Percentiles rank a stretch among this genome's conserved stretches.
phyloP scores from a whole-genome alignment of 2,797 vertebrate genomes.

The Bradypus variegatus region DNA sequence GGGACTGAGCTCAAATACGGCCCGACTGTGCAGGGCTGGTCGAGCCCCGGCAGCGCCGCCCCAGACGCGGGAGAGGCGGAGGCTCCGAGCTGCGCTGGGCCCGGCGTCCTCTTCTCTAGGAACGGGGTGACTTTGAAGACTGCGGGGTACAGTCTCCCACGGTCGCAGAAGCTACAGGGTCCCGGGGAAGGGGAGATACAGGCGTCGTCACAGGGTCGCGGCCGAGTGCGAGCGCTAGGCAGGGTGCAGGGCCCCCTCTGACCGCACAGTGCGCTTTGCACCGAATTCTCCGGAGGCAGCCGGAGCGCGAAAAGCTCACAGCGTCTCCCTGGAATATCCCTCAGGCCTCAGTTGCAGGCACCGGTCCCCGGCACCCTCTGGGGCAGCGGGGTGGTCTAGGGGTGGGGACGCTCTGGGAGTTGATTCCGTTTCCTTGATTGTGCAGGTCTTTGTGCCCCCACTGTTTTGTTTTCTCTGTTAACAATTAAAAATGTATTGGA shows the following conservation, averaged over 20 bases:
- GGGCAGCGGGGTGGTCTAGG: not conserved
- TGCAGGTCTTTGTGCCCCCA: not conserved
- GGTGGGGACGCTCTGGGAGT: not conserved
- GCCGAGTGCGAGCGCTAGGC: not conserved
- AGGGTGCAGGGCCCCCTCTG: not conserved
- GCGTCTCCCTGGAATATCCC: not conserved
- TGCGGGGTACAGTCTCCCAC: not conserved
- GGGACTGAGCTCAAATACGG: not conserved
- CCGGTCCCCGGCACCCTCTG: not conserved
- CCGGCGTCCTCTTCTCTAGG: not conserved
- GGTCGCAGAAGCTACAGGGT: too few species aligned
- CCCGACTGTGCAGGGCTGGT: not conserved
- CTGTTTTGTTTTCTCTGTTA: not conserved
- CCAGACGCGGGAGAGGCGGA: too few species aligned
- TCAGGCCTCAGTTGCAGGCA: not conserved
- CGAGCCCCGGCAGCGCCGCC: fast-evolving
- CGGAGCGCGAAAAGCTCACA: fast-evolving
- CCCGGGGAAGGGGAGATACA: not conserved
- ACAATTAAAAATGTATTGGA: not conserved
- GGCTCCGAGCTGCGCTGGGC: not conserved
- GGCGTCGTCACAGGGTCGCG: not conserved
- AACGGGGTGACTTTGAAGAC: not conserved
- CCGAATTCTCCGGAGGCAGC: not conserved
- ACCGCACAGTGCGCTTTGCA: fast-evolving
- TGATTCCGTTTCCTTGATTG: not conserved